Conservation (phyloP, 2,797 vertebrate genomes). For the Tamandua tetradactyla region DNA sequence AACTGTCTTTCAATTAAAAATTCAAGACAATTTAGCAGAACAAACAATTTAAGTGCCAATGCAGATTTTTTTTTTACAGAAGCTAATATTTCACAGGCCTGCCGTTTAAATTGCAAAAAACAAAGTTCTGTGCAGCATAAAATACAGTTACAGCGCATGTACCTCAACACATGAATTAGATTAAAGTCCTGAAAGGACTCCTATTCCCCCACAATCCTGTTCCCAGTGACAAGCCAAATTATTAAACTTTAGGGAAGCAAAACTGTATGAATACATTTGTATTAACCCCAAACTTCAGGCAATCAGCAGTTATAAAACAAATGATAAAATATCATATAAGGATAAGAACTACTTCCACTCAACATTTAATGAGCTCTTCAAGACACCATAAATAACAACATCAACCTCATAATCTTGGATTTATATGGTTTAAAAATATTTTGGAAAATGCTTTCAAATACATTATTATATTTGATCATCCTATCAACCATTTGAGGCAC, state of each 20-base stretch:
- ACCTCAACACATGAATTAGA: slow-evolving; percentile 31
- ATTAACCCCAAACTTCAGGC: slow-evolving; percentile 16
- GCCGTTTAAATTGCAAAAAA: slow-evolving; percentile 61
- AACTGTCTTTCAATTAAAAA: slow-evolving; percentile 83
- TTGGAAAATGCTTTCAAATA: neutral
- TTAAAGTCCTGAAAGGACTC: neutral
- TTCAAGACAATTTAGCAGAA: slow-evolving; percentile 77
- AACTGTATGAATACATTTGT: slow-evolving; percentile 45
- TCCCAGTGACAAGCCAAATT: slow-evolving; percentile 27
- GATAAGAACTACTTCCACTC: neutral
- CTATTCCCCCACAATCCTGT: neutral
- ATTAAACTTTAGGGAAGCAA: slow-evolving; percentile 42
- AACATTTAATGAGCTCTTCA: neutral
- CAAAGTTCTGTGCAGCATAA: slow-evolving; percentile 31
- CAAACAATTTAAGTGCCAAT: slow-evolving; percentile 66
- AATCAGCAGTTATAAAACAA: slow-evolving; percentile 14
- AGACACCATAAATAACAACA: neutral
- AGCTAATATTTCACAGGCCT: slow-evolving; percentile 47
- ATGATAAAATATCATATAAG: slow-evolving; percentile 20
- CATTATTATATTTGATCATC: neutral
- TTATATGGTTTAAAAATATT: neutral
- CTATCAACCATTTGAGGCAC: neutral
- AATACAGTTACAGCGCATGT: slow-evolving; percentile 30
- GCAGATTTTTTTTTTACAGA: slow-evolving; percentile 50
- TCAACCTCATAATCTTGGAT: slow-evolving; percentile 25